Evolutionary conservation across 2,797 vertebrate genomes (phyloP), one percentile per base, ranked within the genome.

Genomic region (Aulostomus chinensis): DNA sequence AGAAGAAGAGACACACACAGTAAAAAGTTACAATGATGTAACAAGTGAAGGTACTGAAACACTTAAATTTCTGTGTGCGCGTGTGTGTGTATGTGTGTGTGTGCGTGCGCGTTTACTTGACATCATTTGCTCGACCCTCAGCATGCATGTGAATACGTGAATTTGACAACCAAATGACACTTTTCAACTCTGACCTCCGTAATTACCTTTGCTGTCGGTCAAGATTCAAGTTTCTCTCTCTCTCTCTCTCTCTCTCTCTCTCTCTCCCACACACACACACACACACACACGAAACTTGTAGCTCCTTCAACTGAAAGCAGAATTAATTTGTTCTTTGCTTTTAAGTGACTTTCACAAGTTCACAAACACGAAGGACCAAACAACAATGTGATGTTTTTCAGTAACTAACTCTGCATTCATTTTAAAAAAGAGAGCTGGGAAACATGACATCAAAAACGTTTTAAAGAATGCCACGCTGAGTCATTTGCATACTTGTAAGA

Each of bases 251-350:
- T 20, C 16, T 16, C 14, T 9, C 29, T 1, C 12, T 6, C 31
- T 17, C 14, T n/a, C 22, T 31, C 10, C 50, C 17, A 33, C 26
- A 28, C 9, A 51, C 10, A 29, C 35, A 16, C 22, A n/a, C 1
- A 21, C 34, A 17, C n/a, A 22, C 16, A 28, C 18, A 38, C 1
- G 29, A 41, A 45, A 47, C 37, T 21, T n/a, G n/a, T n/a, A n/a
- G n/a, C n/a, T n/a, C n/a, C n/a, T n/a, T n/a, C n/a, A 64, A 73
- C 68, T 53, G 32, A 46, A 72, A 76, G 24, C 59, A 54, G 51
- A 58, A 41, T 53, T 22, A 24, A n/a, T n/a, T n/a, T n/a, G n/a
- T n/a, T n/a, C n/a, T n/a, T 37, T n/a, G n/a, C 4, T 17, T 52
- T 42, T 36, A 18, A 17, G 12, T 24, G 18, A 45, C 26, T 46